Base-by-base conservation (phyloP, 2,888 invertebrate species). In the Drosophila histrio region DNA sequence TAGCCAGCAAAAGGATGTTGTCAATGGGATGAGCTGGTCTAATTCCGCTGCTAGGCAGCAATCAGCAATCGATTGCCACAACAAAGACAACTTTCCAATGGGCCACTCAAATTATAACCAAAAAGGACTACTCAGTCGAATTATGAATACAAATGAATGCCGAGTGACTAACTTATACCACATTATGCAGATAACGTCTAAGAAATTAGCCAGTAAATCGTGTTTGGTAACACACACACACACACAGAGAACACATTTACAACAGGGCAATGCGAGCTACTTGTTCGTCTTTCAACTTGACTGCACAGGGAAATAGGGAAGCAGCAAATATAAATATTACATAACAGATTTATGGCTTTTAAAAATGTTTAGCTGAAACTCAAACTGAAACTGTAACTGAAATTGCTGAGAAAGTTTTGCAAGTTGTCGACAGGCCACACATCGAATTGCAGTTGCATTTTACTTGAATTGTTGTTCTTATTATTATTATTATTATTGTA, bases 281-380 rank as follows among this genome's bases (percentile, higher is more conserved):
- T 80, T 84, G 66, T 78, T 82, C 82, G 63, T 60, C 61, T 69
- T 80, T 78, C 79, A 43, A 30, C 79, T 81, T 63, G 72, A 70
- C 56, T 79, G 79, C 77, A 76, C 83, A 70, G 34, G 9, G 13
- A 19, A 50, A 22, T 9, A 17, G 17, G 26, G 13, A 6, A 21
- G 28, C 21, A 39, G 26, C 22, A 50, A 28, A 65, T 47, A 30
- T 22, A 39, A 46, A 54, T 32, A 34, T 36, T 39, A 30, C 26
- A 38, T 39, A 63, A 79, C 72, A 77, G 80, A 83, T 83, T 79
- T 79, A 81, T 80, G 77, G 62, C 81, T 79, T 77, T 79, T 60
- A 62, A 79, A 77, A 74, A 77, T 79, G 65, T 74, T 81, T 68
- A 74, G 70, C 79, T 64, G 61, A 59, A 28, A 52, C 26, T 39